These are phyloP conservation scores for Pantelozetes paolii DNA, from an alignment of 2,888 invertebrate species.

Conservation along the genomic window DNA sequence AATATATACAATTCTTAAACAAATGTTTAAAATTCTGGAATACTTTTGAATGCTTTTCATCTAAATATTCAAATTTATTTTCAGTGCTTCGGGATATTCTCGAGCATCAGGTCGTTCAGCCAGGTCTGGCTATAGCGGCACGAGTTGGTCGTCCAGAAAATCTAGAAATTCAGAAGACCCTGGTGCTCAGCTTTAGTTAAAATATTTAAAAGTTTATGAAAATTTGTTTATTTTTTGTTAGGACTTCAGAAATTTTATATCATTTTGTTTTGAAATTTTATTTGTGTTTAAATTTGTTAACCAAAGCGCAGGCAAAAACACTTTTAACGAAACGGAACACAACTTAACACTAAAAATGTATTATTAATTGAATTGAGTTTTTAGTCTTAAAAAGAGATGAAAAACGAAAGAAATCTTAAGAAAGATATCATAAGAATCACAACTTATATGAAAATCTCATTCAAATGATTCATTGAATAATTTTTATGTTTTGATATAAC, in stretches of 20 bases:
- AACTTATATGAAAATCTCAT: neutral
- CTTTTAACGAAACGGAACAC: neutral
- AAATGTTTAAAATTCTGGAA: no score
- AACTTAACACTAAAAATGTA: neutral
- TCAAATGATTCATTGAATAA: neutral
- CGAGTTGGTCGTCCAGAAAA: constrained; percentile 48
- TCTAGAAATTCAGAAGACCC: constrained; percentile 37
- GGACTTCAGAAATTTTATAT: neutral
- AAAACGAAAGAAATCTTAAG: no score
- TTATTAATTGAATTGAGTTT: no score
- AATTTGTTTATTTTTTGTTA: constrained; percentile 4
- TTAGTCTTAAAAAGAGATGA: no score
- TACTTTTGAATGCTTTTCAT: no score
- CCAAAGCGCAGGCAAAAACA: constrained; percentile 1
- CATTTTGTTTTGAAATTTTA: neutral
- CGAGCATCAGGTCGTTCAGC: constrained; percentile 46
- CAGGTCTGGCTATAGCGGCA: constrained; percentile 42
- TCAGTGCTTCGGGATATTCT: constrained; percentile 45
- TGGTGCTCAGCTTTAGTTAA: constrained; percentile 30
- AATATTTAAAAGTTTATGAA: constrained; percentile 10
- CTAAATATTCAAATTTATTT: no score
- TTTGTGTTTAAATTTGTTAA: constrained; percentile 4
- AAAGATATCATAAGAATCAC: neutral
- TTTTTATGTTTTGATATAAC: neutral
- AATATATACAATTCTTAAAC: no score